phyloP scores from a whole-genome alignment of 2,888 invertebrate genomes.

The Drosophila meridionalis region DNA sequence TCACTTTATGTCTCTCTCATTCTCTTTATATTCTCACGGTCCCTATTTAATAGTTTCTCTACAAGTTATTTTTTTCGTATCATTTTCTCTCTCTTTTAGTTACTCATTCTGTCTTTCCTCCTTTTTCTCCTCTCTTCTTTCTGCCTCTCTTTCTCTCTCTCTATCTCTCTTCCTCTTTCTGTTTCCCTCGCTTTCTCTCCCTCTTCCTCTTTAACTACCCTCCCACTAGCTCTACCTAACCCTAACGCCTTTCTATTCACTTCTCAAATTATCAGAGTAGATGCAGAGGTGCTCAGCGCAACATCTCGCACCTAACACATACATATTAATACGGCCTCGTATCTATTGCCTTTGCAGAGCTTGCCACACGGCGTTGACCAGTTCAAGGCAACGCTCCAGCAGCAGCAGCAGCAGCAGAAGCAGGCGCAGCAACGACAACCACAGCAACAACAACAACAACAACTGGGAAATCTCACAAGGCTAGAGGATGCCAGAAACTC shows the following conservation, averaged over 20 bases:
- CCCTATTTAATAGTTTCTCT: no score
- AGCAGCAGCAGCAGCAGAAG: slow-evolving; percentile 7
- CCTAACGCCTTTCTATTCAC: not conserved
- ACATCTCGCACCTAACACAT: not conserved
- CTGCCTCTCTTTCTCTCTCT: no score
- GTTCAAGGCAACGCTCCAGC: not conserved
- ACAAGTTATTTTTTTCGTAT: no score
- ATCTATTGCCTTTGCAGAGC: slow-evolving; percentile 27
- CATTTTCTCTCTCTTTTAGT: not conserved
- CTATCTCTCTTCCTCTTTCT: not conserved
- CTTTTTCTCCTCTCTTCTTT: no score
- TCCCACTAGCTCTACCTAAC: not conserved
- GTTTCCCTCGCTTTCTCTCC: not conserved
- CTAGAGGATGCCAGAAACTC: slow-evolving; percentile 72
- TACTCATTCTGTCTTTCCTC: no score
- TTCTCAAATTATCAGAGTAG: not conserved
- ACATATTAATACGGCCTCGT: not conserved
- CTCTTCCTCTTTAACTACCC: no score
- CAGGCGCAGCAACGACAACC: not conserved
- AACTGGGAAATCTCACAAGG: not conserved
- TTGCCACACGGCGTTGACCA: slow-evolving; percentile 22
- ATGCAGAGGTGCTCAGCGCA: not conserved
- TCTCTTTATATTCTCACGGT: no score
- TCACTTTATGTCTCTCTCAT: not conserved
- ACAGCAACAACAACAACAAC: slow-evolving; percentile 1